These are phyloP conservation scores for Peromyscus melanophrys DNA, from an alignment of 2,797 vertebrate species.

Conservation along the genomic window DNA sequence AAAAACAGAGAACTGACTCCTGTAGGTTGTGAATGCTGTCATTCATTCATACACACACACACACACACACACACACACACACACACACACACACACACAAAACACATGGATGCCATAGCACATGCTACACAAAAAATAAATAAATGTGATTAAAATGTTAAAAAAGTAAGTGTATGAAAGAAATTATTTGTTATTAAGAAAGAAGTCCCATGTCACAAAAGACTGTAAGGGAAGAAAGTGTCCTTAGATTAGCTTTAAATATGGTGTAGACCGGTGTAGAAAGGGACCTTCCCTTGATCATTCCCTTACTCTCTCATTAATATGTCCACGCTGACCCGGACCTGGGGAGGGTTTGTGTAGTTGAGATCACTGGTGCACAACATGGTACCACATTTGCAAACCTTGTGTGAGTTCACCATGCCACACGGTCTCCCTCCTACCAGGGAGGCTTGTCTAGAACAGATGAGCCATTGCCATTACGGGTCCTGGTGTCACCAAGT, in stretches of 20 bases:
- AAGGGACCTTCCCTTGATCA: background rate
- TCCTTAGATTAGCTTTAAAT: background rate
- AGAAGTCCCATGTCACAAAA: background rate
- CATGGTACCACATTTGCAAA: conserved; percentile 48
- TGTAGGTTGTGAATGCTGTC: background rate
- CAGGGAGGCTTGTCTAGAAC: conserved; percentile 51
- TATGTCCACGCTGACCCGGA: conserved; percentile 13
- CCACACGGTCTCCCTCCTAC: conserved; percentile 56
- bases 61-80: background rate
- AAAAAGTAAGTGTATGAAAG: conserved; percentile 28
- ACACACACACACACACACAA: too few relatives aligned
- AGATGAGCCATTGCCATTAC: conserved; percentile 37
- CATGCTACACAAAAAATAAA: background rate
- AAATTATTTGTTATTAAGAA: conserved; percentile 56
- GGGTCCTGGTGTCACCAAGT: conserved; percentile 24
- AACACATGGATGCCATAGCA: background rate
- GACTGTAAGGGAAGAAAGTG: background rate
- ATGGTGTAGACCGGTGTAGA: background rate
- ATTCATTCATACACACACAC: background rate
- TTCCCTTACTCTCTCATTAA: conserved; percentile 7
- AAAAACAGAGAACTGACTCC: background rate
- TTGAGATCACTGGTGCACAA: conserved; percentile 9
- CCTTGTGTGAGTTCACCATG: conserved; percentile 62
- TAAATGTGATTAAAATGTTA: background rate
- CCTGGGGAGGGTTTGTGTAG: conserved; percentile 30